Evolutionary conservation across 2,888 invertebrate genomes (phyloP).

Genomic region (Lamellibrachia satsuma): DNA sequence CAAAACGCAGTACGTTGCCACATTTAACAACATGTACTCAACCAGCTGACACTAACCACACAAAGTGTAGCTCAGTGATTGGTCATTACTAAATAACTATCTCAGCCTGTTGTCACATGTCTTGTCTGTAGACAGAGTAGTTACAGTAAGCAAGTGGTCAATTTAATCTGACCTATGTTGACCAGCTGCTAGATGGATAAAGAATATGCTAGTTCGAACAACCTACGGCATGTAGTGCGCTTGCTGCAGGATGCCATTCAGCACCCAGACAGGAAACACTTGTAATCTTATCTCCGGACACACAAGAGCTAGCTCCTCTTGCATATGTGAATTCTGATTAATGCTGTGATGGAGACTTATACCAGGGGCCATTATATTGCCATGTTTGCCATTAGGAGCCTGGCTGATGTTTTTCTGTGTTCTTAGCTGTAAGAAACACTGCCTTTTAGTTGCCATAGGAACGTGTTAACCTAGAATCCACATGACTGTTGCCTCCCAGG

Average conservation of each 20-base stretch:
- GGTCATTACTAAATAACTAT: not conserved
- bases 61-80: not conserved
- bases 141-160: conserved; percentile 1
- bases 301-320: not conserved
- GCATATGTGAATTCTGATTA: not conserved
- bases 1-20: not conserved
- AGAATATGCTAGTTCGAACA: not conserved
- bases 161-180: not conserved
- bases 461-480: not conserved
- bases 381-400: not conserved
- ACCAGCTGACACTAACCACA: not conserved
- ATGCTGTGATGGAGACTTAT: not conserved
- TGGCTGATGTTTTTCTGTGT: not conserved
- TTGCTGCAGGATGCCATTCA: not conserved
- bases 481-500: not conserved
- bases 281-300: not conserved
- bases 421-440: not conserved
- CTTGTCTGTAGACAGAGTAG: not conserved
- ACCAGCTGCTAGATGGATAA: not conserved
- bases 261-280: not conserved
- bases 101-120: not conserved
- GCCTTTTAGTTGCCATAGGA: not conserved
- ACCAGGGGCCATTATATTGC: not conserved
- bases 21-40: not conserved
- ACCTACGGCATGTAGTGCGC: not conserved